A percentile compares a stretch with the other conserved stretches of the same genome.
phyloP scores from a whole-genome alignment of 1,140 invertebrate genomes.

The Goniozus legneri region DNA sequence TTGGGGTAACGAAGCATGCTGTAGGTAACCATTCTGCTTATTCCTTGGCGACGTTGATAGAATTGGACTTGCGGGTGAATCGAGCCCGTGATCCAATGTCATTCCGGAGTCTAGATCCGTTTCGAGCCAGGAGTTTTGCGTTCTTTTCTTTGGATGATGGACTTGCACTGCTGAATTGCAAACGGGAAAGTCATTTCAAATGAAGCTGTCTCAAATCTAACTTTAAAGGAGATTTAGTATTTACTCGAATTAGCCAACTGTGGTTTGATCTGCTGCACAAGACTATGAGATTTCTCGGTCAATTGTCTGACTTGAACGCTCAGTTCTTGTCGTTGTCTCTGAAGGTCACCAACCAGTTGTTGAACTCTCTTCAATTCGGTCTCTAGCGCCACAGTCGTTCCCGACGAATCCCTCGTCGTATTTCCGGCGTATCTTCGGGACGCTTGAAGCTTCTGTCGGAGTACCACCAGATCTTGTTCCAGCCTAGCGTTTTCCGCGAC shows the following conservation, averaged over 20 bases:
- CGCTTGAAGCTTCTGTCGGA: conserved; percentile 79
- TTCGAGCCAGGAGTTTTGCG: conserved; percentile 72
- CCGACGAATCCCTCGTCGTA: conserved; percentile 44
- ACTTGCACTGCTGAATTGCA: conserved; percentile 29
- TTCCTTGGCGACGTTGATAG: conserved; percentile 28
- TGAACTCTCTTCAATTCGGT: conserved; percentile 80
- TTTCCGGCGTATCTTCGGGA: conserved; percentile 49
- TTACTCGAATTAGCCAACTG: conserved; percentile 34
- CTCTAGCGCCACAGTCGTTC: conserved; percentile 67
- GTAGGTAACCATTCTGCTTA: conserved; percentile 31
- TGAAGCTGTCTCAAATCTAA: not conserved
- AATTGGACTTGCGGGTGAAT: conserved; percentile 37
- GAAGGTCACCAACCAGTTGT: conserved; percentile 77
- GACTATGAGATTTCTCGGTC: conserved; percentile 68
- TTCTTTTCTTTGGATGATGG: conserved; percentile 49
- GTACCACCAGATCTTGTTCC: conserved; percentile 80
- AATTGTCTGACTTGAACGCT: conserved; percentile 77
- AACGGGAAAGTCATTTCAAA: not conserved
- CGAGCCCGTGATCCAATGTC: conserved; percentile 60
- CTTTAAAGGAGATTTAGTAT: not conserved
- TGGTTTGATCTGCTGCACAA: conserved; percentile 55
- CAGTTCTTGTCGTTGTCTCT: conserved; percentile 77
- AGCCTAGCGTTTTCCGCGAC: conserved; percentile 83
- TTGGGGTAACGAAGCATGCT: conserved; percentile 21
- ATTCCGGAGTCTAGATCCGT: conserved; percentile 82